A percentile compares a stretch with the other conserved stretches of the same genome.
Evolutionary conservation across 1,140 invertebrate genomes (phyloP).

Genomic region (Ditylenchus dipsaci): DNA sequence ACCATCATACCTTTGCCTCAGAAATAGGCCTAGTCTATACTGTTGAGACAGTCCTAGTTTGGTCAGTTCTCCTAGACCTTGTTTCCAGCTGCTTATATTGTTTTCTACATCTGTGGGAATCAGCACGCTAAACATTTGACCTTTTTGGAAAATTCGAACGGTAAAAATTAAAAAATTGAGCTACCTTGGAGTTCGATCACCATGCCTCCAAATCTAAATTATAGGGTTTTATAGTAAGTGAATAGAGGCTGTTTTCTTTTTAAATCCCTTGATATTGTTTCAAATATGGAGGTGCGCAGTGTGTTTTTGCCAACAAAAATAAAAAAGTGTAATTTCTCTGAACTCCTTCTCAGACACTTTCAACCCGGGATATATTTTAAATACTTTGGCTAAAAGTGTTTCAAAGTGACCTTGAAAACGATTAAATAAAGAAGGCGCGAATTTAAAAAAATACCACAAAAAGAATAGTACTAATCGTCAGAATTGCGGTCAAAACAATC

Average conservation of each 20-base stretch:
- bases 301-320: too few species aligned
- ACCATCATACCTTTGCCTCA: constrained; percentile 46
- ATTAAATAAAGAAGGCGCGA: too few species aligned
- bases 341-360: too few species aligned
- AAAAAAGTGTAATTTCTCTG: too few species aligned
- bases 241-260: not conserved
- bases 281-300: too few species aligned
- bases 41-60: constrained; percentile 43
- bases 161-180: not conserved
- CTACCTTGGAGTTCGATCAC: constrained; percentile 46
- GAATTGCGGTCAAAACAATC: too few species aligned
- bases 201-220: constrained; percentile 54
- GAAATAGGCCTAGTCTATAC: constrained; percentile 47
- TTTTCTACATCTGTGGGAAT: constrained; percentile 44
- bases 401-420: too few species aligned
- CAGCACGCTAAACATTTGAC: constrained; percentile 15
- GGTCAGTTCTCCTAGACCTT: constrained; percentile 53
- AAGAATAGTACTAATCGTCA: too few species aligned
- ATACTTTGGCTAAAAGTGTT: too few species aligned
- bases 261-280: not conserved
- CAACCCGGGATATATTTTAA: too few species aligned
- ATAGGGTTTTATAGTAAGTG: constrained; percentile 5
- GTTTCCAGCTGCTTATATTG: constrained; percentile 35
- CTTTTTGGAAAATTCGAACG: constrained; percentile 1
- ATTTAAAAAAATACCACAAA: too few species aligned